These are phyloP conservation scores for Cepaea hortensis DNA, from an alignment of 2,888 invertebrate genomes.

Conservation along the genomic window DNA sequence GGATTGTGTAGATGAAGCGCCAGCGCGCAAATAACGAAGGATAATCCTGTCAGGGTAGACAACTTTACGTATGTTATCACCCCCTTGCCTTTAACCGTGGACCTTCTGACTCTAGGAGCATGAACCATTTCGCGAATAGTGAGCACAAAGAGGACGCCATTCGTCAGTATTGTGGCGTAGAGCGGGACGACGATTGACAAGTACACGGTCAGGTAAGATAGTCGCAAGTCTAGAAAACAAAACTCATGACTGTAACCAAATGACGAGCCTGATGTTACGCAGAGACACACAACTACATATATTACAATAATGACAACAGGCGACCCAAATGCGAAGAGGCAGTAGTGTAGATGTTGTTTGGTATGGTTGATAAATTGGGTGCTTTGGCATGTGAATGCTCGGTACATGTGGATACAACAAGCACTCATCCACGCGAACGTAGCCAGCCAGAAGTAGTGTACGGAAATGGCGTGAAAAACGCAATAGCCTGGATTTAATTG, in stretches of 20 bases:
- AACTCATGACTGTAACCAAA: conserved; percentile 45
- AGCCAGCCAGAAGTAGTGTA: conserved; percentile 55
- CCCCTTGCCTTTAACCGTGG: background rate
- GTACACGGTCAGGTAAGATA: background rate
- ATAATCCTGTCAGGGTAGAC: conserved; percentile 55
- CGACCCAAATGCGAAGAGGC: conserved; percentile 51
- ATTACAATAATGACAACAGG: conserved; percentile 48
- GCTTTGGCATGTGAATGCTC: conserved; percentile 49
- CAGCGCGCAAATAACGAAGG: conserved; percentile 50
- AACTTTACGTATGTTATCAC: conserved; percentile 53
- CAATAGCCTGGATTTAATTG: background rate
- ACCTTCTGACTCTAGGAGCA: conserved; percentile 38
- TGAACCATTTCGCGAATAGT: conserved; percentile 50
- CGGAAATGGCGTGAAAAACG: conserved; percentile 15
- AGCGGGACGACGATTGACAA: conserved; percentile 47
- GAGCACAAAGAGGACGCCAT: conserved; percentile 51
- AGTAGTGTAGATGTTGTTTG: conserved; percentile 47
- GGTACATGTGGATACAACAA: conserved; percentile 57
- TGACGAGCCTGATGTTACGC: conserved; percentile 44
- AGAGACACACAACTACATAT: conserved; percentile 40
- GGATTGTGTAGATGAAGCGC: conserved; percentile 32
- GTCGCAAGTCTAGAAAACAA: conserved; percentile 46
- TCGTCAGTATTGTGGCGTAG: conserved; percentile 45
- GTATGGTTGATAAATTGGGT: conserved; percentile 37
- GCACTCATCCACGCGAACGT: conserved; percentile 55